phyloP scores from a whole-genome alignment of 2,888 invertebrate genomes.

The Colostygia pectinataria region DNA sequence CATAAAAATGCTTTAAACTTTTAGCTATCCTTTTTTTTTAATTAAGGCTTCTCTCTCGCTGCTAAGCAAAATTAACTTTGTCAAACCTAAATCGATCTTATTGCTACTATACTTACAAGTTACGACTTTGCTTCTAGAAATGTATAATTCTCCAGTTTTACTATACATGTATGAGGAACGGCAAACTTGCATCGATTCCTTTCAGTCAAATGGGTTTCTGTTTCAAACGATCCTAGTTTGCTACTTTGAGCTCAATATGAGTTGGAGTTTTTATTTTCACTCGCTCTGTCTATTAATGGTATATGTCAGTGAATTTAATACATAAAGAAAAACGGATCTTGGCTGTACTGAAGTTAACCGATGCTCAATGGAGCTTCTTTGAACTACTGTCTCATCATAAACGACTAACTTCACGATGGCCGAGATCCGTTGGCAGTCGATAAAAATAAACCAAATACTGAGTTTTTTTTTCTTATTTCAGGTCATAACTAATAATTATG shows the following conservation, averaged over 20 bases:
- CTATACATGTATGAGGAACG: slow-evolving; percentile 29
- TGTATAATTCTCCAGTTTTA: slow-evolving; percentile 33
- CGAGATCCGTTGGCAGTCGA: too few relatives aligned
- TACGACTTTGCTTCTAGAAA: slow-evolving; percentile 21
- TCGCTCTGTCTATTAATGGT: not conserved
- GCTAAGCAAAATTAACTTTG: too few relatives aligned
- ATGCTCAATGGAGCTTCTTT: too few relatives aligned
- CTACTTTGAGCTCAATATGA: slow-evolving; percentile 26
- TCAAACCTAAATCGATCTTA: slow-evolving; percentile 9
- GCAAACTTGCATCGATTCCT: slow-evolving; percentile 26
- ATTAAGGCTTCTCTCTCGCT: too few relatives aligned
- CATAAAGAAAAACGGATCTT: not conserved
- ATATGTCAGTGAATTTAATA: not conserved
- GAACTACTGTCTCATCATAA: too few relatives aligned
- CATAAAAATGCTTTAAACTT: too few relatives aligned
- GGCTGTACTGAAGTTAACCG: too few relatives aligned
- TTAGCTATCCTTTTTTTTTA: too few relatives aligned
- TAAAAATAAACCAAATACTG: too few relatives aligned
- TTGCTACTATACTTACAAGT: slow-evolving; percentile 9
- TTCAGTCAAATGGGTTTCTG: slow-evolving; percentile 31
- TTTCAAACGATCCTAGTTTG: slow-evolving; percentile 32
- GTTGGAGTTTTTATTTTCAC: slow-evolving; percentile 15
- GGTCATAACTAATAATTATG: too few relatives aligned
- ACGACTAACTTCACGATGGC: too few relatives aligned
- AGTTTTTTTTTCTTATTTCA: too few relatives aligned